A percentile compares a stretch with the other conserved stretches of the same genome.
These are phyloP conservation scores for Stomatorhinus ivindoensis DNA, from an alignment of 2,113 vertebrate genomes.

Conservation along the genomic window DNA sequence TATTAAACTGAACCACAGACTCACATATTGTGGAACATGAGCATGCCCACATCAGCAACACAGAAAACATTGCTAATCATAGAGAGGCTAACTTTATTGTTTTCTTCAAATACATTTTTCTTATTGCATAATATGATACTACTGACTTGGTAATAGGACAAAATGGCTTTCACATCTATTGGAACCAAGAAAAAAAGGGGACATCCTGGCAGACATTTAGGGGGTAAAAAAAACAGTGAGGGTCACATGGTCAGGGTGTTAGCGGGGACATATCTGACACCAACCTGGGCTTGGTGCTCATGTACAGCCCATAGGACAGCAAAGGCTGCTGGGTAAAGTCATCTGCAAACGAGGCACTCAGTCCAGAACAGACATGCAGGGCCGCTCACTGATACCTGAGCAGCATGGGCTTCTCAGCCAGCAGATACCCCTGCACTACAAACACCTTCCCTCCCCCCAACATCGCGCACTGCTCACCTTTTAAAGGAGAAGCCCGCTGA, in stretches of 20 bases:
- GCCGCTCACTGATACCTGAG: not conserved
- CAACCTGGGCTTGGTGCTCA: not conserved
- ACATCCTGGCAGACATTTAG: not conserved
- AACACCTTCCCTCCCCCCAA: not conserved
- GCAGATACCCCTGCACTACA: not conserved
- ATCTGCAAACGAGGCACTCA: not conserved
- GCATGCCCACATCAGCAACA: not conserved
- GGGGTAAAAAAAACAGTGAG: not conserved
- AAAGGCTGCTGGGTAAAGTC: not conserved
- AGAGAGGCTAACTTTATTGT: constrained; percentile 14
- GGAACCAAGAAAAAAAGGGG: not conserved
- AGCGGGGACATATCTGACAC: not conserved
- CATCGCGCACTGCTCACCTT: not conserved
- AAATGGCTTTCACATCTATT: constrained; percentile 22
- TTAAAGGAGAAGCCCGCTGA: not conserved
- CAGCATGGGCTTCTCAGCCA: not conserved
- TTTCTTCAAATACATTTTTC: constrained; percentile 13
- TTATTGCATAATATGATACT: constrained; percentile 6
- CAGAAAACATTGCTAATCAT: constrained; percentile 8
- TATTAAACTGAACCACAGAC: not conserved
- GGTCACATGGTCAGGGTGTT: not conserved
- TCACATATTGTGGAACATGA: not conserved
- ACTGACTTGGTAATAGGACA: constrained; percentile 7
- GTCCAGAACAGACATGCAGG: not conserved
- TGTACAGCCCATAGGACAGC: not conserved